Percentiles rank a stretch among this genome's conserved stretches.
These are phyloP conservation scores for Dysidea cf. avara DNA, from an alignment of 37 sponge, comb jelly and placozoan species.

Conservation along the genomic window DNA sequence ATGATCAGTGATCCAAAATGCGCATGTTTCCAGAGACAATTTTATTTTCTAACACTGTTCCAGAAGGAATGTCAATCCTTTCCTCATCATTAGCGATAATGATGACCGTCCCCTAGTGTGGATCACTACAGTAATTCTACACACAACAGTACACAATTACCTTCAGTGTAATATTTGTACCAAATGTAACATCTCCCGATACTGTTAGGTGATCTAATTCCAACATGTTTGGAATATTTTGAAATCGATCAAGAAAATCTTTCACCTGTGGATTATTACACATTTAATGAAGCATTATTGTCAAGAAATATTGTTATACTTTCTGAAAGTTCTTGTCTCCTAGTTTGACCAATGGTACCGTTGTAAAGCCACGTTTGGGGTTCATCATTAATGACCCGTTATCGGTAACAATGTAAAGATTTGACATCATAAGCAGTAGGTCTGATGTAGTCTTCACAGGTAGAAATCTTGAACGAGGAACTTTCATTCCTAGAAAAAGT, in stretches of 20 bases:
- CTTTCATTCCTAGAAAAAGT: constrained; percentile 76
- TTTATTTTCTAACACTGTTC: constrained; percentile 89
- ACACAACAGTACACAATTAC: constrained; percentile 9
- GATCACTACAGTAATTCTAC: neutral
- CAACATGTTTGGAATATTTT: constrained; percentile 86
- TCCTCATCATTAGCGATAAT: constrained; percentile 98
- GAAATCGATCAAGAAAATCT: constrained; percentile 85
- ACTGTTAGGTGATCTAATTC: constrained; percentile 98
- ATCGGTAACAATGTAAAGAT: constrained; percentile 78
- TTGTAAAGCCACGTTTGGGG: constrained; percentile 65
- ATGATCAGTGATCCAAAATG: constrained; percentile 93
- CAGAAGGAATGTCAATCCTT: constrained; percentile 92
- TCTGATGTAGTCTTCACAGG: constrained; percentile 97
- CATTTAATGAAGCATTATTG: neutral
- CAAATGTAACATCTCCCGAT: constrained; percentile 93
- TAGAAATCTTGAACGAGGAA: constrained; percentile 90
- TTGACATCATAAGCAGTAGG: constrained; percentile 87
- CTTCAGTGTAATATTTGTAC: constrained; percentile 81
- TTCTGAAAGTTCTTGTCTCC: constrained; percentile 83
- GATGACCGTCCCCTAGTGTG: constrained; percentile 93
- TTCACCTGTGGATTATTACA: constrained; percentile 52
- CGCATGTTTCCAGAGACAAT: constrained; percentile 95
- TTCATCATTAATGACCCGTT: constrained; percentile 79
- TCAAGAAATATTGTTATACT: constrained; percentile 17
- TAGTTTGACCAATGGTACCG: constrained; percentile 92